Conservation (phyloP, 2,888 invertebrate genomes). For the Aphodius sticticus region DNA sequence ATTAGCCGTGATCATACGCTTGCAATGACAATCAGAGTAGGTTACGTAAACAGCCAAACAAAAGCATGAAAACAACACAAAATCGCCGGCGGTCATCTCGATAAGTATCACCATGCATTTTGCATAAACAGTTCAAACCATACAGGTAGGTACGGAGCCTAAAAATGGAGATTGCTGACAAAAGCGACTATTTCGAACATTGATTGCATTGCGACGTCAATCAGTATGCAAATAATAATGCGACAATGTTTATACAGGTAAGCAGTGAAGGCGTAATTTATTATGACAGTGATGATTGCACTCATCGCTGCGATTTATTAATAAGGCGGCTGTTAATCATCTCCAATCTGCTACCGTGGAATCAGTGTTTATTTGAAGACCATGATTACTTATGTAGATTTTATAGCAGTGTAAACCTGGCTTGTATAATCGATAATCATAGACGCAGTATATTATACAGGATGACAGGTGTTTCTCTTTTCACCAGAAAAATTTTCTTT, state of each 20-base stretch:
- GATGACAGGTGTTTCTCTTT: too few relatives aligned
- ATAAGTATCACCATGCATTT: background rate
- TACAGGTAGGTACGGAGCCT: background rate
- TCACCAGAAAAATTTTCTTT: too few relatives aligned
- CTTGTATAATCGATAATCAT: too few relatives aligned
- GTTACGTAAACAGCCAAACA: background rate
- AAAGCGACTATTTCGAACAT: background rate
- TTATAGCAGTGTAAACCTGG: background rate
- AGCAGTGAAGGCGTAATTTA: background rate
- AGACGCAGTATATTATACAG: too few relatives aligned
- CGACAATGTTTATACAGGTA: background rate
- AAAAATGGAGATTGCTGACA: background rate
- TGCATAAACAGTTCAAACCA: background rate
- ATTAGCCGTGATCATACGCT: background rate
- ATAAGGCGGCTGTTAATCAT: background rate
- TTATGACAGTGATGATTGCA: background rate
- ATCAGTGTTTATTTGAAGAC: background rate
- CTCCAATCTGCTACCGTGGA: background rate
- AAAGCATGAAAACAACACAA: background rate
- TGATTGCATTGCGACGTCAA: background rate
- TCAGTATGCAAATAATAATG: background rate
- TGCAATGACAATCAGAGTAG: background rate
- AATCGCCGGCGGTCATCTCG: background rate
- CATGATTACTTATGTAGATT: background rate
- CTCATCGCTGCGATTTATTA: background rate